Evolutionary conservation across 1,140 invertebrate genomes (phyloP).

Genomic region (Mycetomoellerius zeteki): DNA sequence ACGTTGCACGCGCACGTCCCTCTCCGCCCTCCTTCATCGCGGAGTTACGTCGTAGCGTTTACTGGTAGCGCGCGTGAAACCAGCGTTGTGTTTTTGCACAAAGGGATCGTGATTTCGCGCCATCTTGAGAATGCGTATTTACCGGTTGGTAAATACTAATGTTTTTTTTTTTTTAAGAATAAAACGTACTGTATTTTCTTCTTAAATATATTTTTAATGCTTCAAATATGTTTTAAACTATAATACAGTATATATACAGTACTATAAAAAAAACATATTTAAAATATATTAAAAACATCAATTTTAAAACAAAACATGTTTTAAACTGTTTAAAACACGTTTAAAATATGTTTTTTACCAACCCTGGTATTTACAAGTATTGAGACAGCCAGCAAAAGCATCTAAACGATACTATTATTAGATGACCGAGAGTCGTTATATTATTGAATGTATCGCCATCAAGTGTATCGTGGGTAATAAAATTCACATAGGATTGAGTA

Average conservation of each 20-base stretch:
- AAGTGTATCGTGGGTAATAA: neutral
- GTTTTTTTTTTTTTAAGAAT: no score
- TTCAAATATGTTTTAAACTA: no score
- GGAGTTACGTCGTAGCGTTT: constrained; percentile 22
- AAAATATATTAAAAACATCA: no score
- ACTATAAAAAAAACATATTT: no score
- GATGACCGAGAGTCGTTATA: neutral
- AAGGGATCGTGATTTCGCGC: constrained; percentile 38
- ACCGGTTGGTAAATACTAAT: no score
- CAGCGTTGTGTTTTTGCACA: neutral
- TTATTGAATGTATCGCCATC: neutral
- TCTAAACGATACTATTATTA: neutral
- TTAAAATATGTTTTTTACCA: no score
- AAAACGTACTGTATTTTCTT: no score
- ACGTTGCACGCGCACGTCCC: neutral
- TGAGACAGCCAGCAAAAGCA: constrained; percentile 14
- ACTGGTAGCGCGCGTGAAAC: constrained; percentile 39
- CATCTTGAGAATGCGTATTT: neutral
- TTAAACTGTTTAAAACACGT: no score
- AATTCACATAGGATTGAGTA: neutral
- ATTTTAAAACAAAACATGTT: no score
- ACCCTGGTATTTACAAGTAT: neutral
- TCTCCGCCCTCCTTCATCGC: neutral
- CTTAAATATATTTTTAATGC: no score
- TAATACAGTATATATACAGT: no score